phyloP scores from a whole-genome alignment of 2,113 vertebrate species.

The Mesitornis unicolor region DNA sequence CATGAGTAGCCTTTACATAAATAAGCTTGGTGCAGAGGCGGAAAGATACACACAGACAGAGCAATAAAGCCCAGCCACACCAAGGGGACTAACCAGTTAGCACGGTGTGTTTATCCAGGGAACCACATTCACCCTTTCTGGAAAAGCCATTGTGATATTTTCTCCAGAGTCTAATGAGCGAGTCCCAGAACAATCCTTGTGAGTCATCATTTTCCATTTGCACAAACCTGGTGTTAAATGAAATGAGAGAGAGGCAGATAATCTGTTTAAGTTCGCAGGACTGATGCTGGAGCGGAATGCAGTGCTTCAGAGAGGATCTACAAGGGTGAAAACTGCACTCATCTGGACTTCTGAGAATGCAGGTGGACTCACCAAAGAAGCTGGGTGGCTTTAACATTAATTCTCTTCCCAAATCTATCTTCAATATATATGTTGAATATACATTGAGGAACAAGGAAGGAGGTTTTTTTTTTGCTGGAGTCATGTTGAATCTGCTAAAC shows the following conservation, averaged over 20 bases:
- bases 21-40: background rate
- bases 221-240: background rate
- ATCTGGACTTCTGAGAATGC: background rate
- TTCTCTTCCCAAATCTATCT: background rate
- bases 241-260: background rate
- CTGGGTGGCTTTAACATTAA: background rate
- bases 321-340: background rate
- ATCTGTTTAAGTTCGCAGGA: background rate
- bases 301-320: background rate
- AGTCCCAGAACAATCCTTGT: background rate
- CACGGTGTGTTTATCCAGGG: background rate
- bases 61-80: background rate
- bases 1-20: background rate
- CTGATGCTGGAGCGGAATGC: background rate
- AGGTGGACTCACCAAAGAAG: background rate
- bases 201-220: background rate
- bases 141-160: background rate
- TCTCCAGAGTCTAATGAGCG: background rate
- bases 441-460: background rate
- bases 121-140: background rate
- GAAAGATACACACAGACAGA: background rate
- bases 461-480: background rate
- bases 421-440: background rate
- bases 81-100: background rate
- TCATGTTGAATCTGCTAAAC: background rate